Evolutionary conservation across 2,797 vertebrate species (phyloP), one percentile per base, ranked within the genome.

Genomic region (Crax fasciolata): DNA sequence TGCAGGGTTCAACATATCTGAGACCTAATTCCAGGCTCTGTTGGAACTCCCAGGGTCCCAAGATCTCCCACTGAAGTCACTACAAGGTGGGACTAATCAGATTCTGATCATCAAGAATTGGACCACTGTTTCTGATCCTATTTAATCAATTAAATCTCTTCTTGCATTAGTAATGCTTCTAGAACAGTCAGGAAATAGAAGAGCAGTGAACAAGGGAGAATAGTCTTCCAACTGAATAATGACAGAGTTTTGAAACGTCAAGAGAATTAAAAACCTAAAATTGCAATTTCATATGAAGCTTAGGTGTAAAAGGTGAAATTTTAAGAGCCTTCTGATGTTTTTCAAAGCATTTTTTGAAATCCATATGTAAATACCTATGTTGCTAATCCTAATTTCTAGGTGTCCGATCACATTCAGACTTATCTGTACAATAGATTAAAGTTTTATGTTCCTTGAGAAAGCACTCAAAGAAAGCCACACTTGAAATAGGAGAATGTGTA

Each of bases 1-100:
- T 73, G 80, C 41, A 65, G 62, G 82, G 82, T 82, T 87, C 55
- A 93, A 21, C 8, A 2, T 9, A 12, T 83, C 57, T 62, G 30
- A 46, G 54, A 90, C 89, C 59, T 84, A 74, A 91, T 76, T 87
- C 84, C 84, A 61, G 73, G 39, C 90, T 92, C 41, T 72, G 54
- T 71, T 74, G 76, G 73, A 81, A 85, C 80, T 32, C 59, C 25
- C 4, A 63, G 70, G 72, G 90, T 54, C 51, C 39, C 87, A 79
- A 51, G 24, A 67, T 83, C 59, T 95, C 59, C 87, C 39, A 8
- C 3, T 51, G 28, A 83, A 92, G 84, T 39, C 41, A 62, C 23
- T 35, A 38, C 28, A 39, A 0, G 2, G 41, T 62, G 58, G 38
- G 32, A 70, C 28, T 41, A 58, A 46, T 54, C 41, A 12, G n/a